These are phyloP conservation scores for Diuraphis noxia DNA, from an alignment of 1,140 invertebrate species.

Conservation along the genomic window DNA sequence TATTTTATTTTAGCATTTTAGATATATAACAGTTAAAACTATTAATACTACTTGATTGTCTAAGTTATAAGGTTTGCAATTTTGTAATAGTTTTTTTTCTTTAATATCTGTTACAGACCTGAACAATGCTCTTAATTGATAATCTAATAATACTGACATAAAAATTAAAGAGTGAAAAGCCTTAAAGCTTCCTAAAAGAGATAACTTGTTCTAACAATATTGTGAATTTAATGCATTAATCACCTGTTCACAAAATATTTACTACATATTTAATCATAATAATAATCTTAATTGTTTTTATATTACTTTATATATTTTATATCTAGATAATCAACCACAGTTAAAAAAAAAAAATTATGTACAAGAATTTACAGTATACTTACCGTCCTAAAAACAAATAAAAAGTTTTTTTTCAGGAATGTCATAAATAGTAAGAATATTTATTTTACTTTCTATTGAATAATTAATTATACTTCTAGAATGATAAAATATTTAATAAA, in stretches of 20 bases:
- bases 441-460: neutral
- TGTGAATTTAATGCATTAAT: too few relatives aligned
- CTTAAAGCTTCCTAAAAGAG: too few relatives aligned
- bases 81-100: neutral
- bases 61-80: neutral
- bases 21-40: neutral
- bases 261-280: too few relatives aligned
- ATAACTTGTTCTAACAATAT: too few relatives aligned
- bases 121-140: too few relatives aligned
- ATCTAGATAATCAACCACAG: neutral
- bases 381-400: neutral
- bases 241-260: too few relatives aligned
- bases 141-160: too few relatives aligned
- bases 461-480: too few relatives aligned
- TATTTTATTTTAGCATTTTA: conserved; percentile 20
- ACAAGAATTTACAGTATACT: neutral
- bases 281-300: too few relatives aligned
- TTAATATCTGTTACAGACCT: neutral
- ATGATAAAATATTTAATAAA: neutral
- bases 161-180: too few relatives aligned
- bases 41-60: too few relatives aligned
- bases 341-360: neutral
- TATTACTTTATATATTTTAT: neutral
- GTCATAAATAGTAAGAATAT: neutral
- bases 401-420: too few relatives aligned